Base-by-base conservation (phyloP, 2,888 invertebrate species). In the Ceraclea dissimilis region DNA sequence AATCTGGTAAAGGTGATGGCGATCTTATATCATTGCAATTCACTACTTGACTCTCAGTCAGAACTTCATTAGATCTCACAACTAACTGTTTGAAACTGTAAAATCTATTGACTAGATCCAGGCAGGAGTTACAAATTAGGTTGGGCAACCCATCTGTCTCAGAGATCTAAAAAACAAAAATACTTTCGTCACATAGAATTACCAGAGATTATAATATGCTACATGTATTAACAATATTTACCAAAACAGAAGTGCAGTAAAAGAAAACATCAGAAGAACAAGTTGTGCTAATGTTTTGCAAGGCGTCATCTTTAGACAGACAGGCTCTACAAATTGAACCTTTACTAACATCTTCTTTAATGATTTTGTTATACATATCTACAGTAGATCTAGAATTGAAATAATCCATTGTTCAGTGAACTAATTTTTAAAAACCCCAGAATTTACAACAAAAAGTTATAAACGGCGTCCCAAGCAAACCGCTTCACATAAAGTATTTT, bases 231-330 rank as follows among this genome's bases (percentile, higher is more conserved):
- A 52, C 10, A 8, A 13, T 44, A 50, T 60, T 68, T 66, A 76
- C 78, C 69, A 75, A 73, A 19, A 78, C 70, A 54, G 77, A 74
- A 47, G 78, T 78, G 59, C 76, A 76, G 65, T 71, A 77, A 62
- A 72, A 70, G 61, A 72, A 78, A 58, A 76, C 68, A 62, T 75
- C 74, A 31, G 73, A 66, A 10, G 73, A 69, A 62, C 74, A 74
- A 54, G 71, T 69, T 53, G 68, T 65, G 67, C 75, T 74, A 60
- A 78, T 67, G 58, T 74, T 71, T 60, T 70, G 74, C 63, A 76
- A 65, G n/a, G 73, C 71, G n/a, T 71, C 73, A 2, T 66, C 65
- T 39, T 71, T 71, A 2, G 71, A 68, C 58, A 78, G 67, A 67
- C 78, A 78, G 54, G 73, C 71, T 22, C 78, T 70, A 61, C 78